A percentile compares a stretch with the other conserved stretches of the same genome.
Evolutionary conservation across 2,113 vertebrate species (phyloP).

Genomic region (human): DNA sequence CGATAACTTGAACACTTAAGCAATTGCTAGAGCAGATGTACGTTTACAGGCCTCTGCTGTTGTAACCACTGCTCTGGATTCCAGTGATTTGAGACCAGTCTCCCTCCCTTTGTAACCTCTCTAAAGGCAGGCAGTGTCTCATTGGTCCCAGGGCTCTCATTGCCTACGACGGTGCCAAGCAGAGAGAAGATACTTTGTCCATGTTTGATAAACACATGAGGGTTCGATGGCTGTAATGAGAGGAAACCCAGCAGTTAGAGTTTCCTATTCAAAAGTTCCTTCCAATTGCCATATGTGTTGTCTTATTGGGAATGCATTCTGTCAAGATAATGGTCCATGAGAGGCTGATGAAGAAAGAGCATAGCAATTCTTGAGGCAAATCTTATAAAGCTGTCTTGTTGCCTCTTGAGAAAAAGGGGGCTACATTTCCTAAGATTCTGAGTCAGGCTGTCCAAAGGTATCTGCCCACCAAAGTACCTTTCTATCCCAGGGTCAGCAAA

Average conservation of each 20-base stretch:
- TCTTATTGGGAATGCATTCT: constrained; percentile 47
- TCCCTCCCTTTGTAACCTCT: neutral
- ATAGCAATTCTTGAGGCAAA: neutral
- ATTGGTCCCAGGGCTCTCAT: neutral
- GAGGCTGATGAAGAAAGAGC: constrained; percentile 15
- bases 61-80: neutral
- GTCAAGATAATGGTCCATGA: constrained; percentile 39
- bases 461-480: neutral
- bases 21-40: neutral
- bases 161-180: neutral
- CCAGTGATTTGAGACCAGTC: neutral
- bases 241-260: constrained; percentile 14
- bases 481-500: neutral
- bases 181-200: neutral
- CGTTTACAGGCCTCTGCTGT: neutral
- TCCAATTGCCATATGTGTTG: constrained; percentile 41
- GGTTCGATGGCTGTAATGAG: neutral
- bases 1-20: neutral
- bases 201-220: neutral
- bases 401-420: neutral
- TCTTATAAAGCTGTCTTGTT: constrained; percentile 42
- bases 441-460: neutral
- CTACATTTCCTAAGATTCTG: neutral
- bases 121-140: neutral
- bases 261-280: constrained; percentile 25